Evolutionary conservation across 2,888 invertebrate species (phyloP).

Genomic region (Sarcophaga caerulescens): DNA sequence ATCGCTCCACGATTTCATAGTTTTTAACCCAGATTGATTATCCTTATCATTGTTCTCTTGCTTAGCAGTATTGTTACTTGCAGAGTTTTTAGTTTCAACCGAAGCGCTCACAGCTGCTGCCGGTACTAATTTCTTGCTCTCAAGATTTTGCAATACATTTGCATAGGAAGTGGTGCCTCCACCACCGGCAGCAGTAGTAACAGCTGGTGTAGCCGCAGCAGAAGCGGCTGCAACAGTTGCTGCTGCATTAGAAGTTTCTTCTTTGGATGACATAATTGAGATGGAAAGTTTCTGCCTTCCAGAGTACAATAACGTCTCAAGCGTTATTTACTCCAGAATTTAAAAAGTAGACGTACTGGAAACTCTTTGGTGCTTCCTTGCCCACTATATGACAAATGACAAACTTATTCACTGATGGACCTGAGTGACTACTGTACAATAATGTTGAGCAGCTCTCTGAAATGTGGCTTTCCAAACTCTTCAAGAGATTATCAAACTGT

Average conservation of each 20-base stretch:
- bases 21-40: constrained; percentile 77
- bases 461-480: constrained; percentile 19
- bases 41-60: constrained; percentile 73
- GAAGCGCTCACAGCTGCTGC: constrained; percentile 40
- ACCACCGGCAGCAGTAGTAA: constrained; percentile 78
- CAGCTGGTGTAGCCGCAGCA: constrained; percentile 46
- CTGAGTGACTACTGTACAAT: not conserved
- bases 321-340: constrained; percentile 70
- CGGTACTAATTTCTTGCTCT: constrained; percentile 71
- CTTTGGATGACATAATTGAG: constrained; percentile 78
- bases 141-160: constrained; percentile 84
- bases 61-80: constrained; percentile 49
- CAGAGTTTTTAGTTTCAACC: constrained; percentile 44
- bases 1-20: constrained; percentile 79
- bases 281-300: constrained; percentile 67
- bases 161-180: constrained; percentile 85
- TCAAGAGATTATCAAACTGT: constrained; percentile 44
- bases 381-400: constrained; percentile 60
- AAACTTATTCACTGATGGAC: not conserved
- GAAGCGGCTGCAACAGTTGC: constrained; percentile 63
- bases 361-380: constrained; percentile 78
- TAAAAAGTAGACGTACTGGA: constrained; percentile 71
- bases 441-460: constrained; percentile 30
- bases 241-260: constrained; percentile 74
- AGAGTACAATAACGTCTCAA: constrained; percentile 68